phyloP scores from a whole-genome alignment of 2,113 vertebrate genomes.

The Amphiprion percula region DNA sequence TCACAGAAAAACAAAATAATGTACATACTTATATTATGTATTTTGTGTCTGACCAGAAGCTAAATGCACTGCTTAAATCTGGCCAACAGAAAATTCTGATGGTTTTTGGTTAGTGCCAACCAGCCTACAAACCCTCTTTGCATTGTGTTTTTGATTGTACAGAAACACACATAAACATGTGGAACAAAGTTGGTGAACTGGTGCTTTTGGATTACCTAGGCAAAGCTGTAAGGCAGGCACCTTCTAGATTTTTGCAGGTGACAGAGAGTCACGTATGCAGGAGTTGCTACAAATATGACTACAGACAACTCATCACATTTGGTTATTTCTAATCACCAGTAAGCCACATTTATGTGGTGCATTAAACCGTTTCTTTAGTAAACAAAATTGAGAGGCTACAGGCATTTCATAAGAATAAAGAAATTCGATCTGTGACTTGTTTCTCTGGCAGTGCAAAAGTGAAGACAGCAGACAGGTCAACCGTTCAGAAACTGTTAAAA shows the following conservation, averaged over 20 bases:
- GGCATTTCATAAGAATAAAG: constrained; percentile 12
- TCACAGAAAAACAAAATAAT: constrained; percentile 3
- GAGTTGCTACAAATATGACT: constrained; percentile 64
- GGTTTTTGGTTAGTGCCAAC: constrained; percentile 6
- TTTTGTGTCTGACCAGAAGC: not conserved
- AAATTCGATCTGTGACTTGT: not conserved
- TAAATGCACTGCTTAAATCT: constrained; percentile 6
- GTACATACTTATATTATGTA: not conserved
- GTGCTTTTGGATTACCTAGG: constrained; percentile 42
- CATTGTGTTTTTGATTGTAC: not conserved
- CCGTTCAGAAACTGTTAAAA: constrained; percentile 1
- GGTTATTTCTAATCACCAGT: constrained; percentile 14
- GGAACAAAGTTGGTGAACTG: constrained; percentile 15
- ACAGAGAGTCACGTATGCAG: constrained; percentile 19
- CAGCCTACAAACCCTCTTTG: not conserved
- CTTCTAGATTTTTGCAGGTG: constrained; percentile 33
- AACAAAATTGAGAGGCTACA: constrained; percentile 50
- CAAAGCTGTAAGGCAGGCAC: constrained; percentile 54
- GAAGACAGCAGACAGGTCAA: not conserved
- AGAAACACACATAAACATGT: constrained; percentile 23
- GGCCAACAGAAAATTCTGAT: constrained; percentile 15
- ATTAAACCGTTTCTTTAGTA: constrained; percentile 29
- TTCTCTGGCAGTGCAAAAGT: constrained; percentile 15
- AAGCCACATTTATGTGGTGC: constrained; percentile 18
- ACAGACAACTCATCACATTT: constrained; percentile 15